Evolutionary conservation across 1,140 invertebrate genomes (phyloP), one percentile per base, ranked within the genome.

Genomic region (Goniozus legneri): DNA sequence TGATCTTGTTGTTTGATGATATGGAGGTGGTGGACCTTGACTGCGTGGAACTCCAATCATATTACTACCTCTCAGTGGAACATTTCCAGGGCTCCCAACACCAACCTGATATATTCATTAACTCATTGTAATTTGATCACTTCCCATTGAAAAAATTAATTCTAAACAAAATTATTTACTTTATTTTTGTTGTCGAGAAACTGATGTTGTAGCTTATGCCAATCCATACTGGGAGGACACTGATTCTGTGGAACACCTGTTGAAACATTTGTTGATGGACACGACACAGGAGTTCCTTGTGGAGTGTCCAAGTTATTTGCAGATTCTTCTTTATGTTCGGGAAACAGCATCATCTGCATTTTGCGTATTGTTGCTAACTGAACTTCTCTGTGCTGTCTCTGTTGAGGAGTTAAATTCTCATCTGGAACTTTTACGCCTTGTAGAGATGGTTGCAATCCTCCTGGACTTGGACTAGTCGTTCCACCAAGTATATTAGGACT

Each of bases 361-460:
- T 95, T 94, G 40, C 89, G 81, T 48, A 98, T 80, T 30, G 87
- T 92, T 3, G 92, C 93, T 18, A 97, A 77, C 58, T 95, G 89
- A 67, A 93, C 91, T 74, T 95, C 92, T 43, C 95, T 80, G 63
- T 95, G 91, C 45, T 95, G 91, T 40, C 92, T 82, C 72, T 98
- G 95, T 73, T 97, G 91, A 18, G 94, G 93, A 42, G 95, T 98
- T 52, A 97, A 79, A 75, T 97, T 95, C 79, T 97, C 94, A 78
- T 97, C 92, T 48, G 93, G 93, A 60, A 95, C 87, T 82, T 94
- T 92, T 8, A 92, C 88, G 62, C 88, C 88, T 78, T 83, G 81
- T 31, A 84, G 62, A 21, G 82, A 82, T 61, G 80, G 80, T 48
- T 82, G 78, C 52, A 80, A 71, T 54, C 76, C 78, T 55, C 71